Evolutionary conservation across 2,888 invertebrate genomes (phyloP).

Genomic region (Orgyia antiqua): DNA sequence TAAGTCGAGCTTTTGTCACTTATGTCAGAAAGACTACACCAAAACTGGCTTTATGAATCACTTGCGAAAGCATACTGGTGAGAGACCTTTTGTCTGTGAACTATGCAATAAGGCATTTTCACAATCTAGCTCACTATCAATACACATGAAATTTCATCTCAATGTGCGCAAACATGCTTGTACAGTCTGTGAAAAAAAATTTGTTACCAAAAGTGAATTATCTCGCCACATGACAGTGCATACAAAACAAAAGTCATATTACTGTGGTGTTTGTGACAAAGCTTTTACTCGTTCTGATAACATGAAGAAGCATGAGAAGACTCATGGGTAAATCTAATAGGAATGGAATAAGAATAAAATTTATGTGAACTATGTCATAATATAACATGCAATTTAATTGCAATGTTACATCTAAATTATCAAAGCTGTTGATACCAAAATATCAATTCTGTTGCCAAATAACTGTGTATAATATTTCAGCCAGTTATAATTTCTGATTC

Average conservation of each 20-base stretch:
- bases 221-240: conserved; percentile 77
- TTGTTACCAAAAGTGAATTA: conserved; percentile 75
- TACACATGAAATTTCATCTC: conserved; percentile 75
- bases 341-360: conserved; percentile 25
- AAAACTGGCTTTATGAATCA: conserved; percentile 77
- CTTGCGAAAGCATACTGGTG: conserved; percentile 71
- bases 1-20: conserved; percentile 73
- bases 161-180: conserved; percentile 75
- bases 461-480: conserved; percentile 36
- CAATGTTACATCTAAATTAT: conserved; percentile 22
- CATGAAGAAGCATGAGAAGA: conserved; percentile 77
- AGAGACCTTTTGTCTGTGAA: conserved; percentile 74
- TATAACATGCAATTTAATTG: conserved; percentile 26
- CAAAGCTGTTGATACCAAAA: conserved; percentile 14
- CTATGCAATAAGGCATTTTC: conserved; percentile 74
- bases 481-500: conserved; percentile 59
- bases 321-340: conserved; percentile 57
- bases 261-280: conserved; percentile 74
- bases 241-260: conserved; percentile 74
- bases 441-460: conserved; percentile 24
- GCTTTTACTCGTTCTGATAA: conserved; percentile 75
- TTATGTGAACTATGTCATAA: conserved; percentile 27
- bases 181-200: conserved; percentile 74
- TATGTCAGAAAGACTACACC: conserved; percentile 76
- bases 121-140: conserved; percentile 72